A percentile compares a stretch with the other conserved stretches of the same genome.
phyloP scores from a whole-genome alignment of 2,113 vertebrate genomes.

The Chaetodon auriga region DNA sequence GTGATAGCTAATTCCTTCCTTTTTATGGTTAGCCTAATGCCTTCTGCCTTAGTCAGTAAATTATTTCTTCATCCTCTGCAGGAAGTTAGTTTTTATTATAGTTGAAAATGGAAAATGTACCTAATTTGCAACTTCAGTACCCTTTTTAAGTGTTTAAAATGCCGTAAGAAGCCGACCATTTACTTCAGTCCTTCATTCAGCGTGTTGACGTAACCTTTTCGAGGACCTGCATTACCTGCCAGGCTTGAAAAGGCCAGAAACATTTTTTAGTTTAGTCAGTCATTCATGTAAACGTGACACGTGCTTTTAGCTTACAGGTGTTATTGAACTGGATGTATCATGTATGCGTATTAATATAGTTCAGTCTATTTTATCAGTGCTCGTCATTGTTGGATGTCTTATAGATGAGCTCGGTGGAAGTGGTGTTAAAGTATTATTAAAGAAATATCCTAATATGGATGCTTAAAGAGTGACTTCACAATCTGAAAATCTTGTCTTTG shows the following conservation, averaged over 20 bases:
- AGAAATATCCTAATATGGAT: neutral
- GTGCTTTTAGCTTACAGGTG: neutral
- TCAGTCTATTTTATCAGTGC: neutral
- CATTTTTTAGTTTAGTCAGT: neutral
- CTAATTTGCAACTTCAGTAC: neutral
- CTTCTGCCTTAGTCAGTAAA: constrained; percentile 18
- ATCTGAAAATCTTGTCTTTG: neutral
- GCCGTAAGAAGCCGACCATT: neutral
- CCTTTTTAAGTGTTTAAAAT: constrained; percentile 4
- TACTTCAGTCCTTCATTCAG: neutral
- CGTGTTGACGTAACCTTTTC: neutral
- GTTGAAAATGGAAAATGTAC: neutral
- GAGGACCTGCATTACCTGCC: neutral
- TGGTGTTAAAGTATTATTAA: neutral
- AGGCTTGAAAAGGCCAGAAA: neutral
- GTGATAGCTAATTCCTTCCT: constrained; percentile 16
- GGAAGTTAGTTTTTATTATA: neutral
- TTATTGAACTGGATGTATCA: neutral
- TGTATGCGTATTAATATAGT: neutral
- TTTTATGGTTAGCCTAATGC: constrained; percentile 33
- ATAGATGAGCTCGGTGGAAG: neutral
- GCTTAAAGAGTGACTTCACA: neutral
- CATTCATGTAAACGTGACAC: neutral
- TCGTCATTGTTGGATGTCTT: neutral
- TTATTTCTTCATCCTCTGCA: neutral